A percentile compares a stretch with the other conserved stretches of the same genome.
Evolutionary conservation across 2,888 invertebrate genomes (phyloP).

Genomic region (Drosophila mercatorum): DNA sequence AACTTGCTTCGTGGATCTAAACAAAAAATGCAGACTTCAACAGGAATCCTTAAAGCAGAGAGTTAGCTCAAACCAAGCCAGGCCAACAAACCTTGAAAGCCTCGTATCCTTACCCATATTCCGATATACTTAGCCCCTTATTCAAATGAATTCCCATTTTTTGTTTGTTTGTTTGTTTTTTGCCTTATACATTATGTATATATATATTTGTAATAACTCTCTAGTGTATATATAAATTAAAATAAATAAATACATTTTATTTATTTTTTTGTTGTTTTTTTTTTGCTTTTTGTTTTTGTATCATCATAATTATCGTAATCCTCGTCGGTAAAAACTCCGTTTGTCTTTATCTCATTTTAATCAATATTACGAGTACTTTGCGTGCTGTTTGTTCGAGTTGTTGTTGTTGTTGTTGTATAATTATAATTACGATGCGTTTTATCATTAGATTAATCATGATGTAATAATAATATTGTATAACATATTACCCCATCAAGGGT

Average conservation of each 20-base stretch:
- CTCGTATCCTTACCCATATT: no score
- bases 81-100: no score
- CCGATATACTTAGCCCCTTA: no score
- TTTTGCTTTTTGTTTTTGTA: slow-evolving; percentile 27
- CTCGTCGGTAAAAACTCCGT: slow-evolving; percentile 74
- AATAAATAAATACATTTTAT: slow-evolving; percentile 84
- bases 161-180: slow-evolving; percentile 48
- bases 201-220: slow-evolving; percentile 83
- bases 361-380: slow-evolving; percentile 58
- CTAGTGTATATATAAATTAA: slow-evolving; percentile 85
- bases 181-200: slow-evolving; percentile 81
- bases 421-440: slow-evolving; percentile 63
- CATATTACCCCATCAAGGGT: slow-evolving; percentile 54
- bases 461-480: slow-evolving; percentile 74
- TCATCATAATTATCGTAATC: slow-evolving; percentile 64
- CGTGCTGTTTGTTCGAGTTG: slow-evolving; percentile 62
- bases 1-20: no score
- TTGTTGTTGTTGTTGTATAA: slow-evolving; percentile 57
- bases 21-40: no score
- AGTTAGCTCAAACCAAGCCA: no score
- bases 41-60: no score
- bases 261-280: slow-evolving; percentile 45
- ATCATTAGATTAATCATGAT: slow-evolving; percentile 67
- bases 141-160: not conserved
- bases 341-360: slow-evolving; percentile 74